phyloP scores from a whole-genome alignment of 2,888 invertebrate genomes.

The Platerodrilus igneus region DNA sequence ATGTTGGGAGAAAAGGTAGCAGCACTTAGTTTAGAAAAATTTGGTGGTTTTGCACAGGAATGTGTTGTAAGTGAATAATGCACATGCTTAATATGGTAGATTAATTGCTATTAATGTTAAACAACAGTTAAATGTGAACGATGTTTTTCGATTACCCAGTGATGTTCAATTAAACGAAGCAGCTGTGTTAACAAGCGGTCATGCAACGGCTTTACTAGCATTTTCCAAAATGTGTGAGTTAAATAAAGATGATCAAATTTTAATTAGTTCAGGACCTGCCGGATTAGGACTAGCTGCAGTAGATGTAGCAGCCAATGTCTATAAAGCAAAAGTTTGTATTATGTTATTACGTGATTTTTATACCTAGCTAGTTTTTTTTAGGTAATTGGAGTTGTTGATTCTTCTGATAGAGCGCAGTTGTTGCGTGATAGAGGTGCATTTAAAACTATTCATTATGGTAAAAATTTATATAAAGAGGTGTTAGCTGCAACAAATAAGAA shows the following conservation, averaged over 20 bases:
- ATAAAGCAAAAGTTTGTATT: conserved; percentile 55
- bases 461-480: conserved; percentile 53
- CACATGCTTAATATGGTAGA: too few species aligned
- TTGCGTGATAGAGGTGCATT: conserved; percentile 61
- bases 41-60: conserved; percentile 60
- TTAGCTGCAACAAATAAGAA: conserved; percentile 54
- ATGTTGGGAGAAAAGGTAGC: conserved; percentile 56
- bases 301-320: conserved; percentile 65
- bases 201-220: conserved; percentile 61
- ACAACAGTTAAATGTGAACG: conserved; percentile 48
- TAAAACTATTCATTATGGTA: conserved; percentile 57
- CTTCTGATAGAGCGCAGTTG: conserved; percentile 56
- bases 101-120: too few species aligned
- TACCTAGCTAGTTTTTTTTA: conserved; percentile 34
- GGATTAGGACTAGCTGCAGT: conserved; percentile 62
- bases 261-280: conserved; percentile 62
- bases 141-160: conserved; percentile 56
- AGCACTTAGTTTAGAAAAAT: conserved; percentile 52
- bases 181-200: conserved; percentile 57
- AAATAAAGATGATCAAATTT: conserved; percentile 54
- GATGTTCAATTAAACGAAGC: conserved; percentile 53
- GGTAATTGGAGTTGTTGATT: conserved; percentile 66
- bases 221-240: conserved; percentile 52
- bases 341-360: conserved; percentile 1
- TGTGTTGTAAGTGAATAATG: conserved; percentile 47